These are phyloP conservation scores for Dipus sagitta DNA, from an alignment of 2,797 vertebrate species.

Conservation along the genomic window DNA sequence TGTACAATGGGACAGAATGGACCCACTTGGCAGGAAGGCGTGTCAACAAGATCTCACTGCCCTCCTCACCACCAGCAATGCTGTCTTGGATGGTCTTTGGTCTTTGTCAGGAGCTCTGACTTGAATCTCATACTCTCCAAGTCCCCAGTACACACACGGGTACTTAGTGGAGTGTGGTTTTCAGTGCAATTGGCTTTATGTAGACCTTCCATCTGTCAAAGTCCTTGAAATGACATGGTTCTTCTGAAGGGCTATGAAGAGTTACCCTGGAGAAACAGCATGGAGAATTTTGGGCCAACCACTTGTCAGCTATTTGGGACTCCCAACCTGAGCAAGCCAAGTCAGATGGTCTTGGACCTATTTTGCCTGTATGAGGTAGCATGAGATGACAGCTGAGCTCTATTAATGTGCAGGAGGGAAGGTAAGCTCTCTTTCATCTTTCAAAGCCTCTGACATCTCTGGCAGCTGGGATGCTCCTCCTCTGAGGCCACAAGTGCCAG, in stretches of 20 bases:
- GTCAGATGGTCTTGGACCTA: neutral
- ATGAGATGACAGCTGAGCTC: neutral
- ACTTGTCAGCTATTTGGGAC: neutral
- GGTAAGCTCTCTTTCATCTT: neutral
- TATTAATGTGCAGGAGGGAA: neutral
- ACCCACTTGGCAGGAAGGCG: neutral
- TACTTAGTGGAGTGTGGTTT: conserved; percentile 69
- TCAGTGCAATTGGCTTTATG: conserved; percentile 53
- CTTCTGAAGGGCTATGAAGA: conserved; percentile 23
- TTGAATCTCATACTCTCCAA: conserved; percentile 27
- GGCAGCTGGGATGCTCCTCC: neutral
- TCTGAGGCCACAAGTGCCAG: neutral
- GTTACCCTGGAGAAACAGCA: neutral
- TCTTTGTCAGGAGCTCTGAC: conserved; percentile 18
- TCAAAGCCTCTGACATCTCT: neutral
- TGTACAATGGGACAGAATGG: neutral
- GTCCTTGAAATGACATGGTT: conserved; percentile 11
- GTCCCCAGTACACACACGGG: conserved; percentile 19
- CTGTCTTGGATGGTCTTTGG: conserved; percentile 6
- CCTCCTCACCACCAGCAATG: neutral
- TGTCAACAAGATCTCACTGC: neutral
- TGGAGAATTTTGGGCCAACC: neutral
- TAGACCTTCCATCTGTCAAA: conserved; percentile 37
- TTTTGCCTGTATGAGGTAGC: neutral
- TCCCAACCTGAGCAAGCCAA: neutral